A percentile compares a stretch with the other conserved stretches of the same genome.
Conservation (phyloP, 2,113 vertebrate species). For the Sinocyclocheilus maitianheensis region DNA sequence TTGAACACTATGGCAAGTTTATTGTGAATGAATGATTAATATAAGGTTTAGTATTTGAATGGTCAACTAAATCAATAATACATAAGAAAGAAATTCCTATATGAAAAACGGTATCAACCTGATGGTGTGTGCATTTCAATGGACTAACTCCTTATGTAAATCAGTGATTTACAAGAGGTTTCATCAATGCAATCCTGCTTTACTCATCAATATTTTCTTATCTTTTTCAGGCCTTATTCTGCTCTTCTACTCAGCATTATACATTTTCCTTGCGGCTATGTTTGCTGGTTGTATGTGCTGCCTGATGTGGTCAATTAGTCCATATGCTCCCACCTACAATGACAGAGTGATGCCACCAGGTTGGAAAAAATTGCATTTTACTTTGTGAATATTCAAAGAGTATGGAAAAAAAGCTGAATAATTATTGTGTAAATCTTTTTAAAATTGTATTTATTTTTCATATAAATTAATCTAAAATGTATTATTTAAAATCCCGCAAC, state of each 20-base stretch:
- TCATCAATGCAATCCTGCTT: neutral
- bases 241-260: constrained; percentile 90
- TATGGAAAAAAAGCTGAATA: neutral
- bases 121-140: neutral
- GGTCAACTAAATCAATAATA: neutral
- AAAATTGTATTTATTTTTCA: neutral
- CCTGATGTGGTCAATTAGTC: constrained; percentile 90
- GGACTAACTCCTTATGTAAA: neutral
- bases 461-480: neutral
- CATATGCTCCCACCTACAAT: constrained; percentile 85
- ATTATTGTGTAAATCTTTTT: neutral
- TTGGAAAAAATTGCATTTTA: neutral
- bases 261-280: constrained; percentile 90
- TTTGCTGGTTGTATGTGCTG: constrained; percentile 90
- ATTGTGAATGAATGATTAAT: neutral
- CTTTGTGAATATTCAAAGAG: neutral
- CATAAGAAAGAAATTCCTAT: neutral
- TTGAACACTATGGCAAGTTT: neutral
- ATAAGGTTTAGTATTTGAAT: neutral
- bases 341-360: constrained; percentile 93
- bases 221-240: constrained; percentile 84
- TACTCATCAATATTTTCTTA: neutral
- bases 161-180: neutral
- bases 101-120: neutral
- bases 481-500: neutral